These are phyloP conservation scores for Diachrysia chrysitis DNA, from an alignment of 2,888 invertebrate genomes.

Conservation along the genomic window DNA sequence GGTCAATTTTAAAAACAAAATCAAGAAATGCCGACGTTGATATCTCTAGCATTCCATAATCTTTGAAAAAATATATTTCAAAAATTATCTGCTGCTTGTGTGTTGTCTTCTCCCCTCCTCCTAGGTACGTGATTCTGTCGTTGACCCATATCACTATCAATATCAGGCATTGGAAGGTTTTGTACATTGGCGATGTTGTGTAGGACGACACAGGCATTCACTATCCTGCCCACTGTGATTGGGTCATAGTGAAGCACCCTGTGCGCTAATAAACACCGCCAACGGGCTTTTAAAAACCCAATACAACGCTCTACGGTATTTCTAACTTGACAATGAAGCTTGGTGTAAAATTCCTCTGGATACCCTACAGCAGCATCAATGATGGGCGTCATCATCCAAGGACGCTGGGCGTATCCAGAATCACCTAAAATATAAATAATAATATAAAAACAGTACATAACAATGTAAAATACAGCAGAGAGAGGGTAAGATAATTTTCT, in stretches of 20 bases:
- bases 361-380: constrained; percentile 9
- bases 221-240: constrained; percentile 15
- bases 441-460: too few relatives aligned
- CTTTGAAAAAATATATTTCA: too few relatives aligned
- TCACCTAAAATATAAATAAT: constrained; percentile 12
- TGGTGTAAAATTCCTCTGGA: constrained; percentile 23
- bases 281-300: constrained; percentile 37
- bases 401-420: constrained; percentile 22
- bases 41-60: too few relatives aligned
- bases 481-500: neutral
- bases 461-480: neutral
- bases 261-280: constrained; percentile 42
- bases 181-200: constrained; percentile 22
- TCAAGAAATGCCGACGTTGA: too few relatives aligned
- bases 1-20: too few relatives aligned
- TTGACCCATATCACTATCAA: too few relatives aligned
- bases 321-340: constrained; percentile 17
- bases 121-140: too few relatives aligned
- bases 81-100: too few relatives aligned
- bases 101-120: too few relatives aligned
- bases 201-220: constrained; percentile 15
- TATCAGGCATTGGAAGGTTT: constrained; percentile 9
- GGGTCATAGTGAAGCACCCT: constrained; percentile 30
- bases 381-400: constrained; percentile 29
- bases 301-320: constrained; percentile 30